Evolutionary conservation across 2,888 invertebrate genomes (phyloP).

Genomic region (Plebejus anna): DNA sequence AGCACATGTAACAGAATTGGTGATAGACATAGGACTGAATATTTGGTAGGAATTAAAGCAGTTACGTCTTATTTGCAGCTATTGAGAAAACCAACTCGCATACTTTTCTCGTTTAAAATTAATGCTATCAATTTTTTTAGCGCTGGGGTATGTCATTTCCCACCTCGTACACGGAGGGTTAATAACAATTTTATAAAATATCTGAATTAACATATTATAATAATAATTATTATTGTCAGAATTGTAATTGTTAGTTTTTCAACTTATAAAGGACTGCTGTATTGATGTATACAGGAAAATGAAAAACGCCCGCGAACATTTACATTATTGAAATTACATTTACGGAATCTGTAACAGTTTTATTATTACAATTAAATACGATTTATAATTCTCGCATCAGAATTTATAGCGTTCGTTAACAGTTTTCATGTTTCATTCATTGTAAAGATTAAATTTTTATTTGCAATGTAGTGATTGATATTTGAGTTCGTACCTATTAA

Average conservation of each 20-base stretch:
- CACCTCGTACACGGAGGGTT: too few relatives aligned
- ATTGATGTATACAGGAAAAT: neutral
- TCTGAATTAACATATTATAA: too few relatives aligned
- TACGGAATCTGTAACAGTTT: constrained; percentile 2
- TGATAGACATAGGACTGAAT: too few relatives aligned
- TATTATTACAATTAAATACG: constrained; percentile 18
- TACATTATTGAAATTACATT: constrained; percentile 20
- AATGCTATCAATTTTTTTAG: too few relatives aligned
- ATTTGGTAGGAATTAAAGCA: too few relatives aligned
- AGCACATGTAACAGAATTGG: too few relatives aligned
- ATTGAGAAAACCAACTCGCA: too few relatives aligned
- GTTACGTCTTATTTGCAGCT: too few relatives aligned
- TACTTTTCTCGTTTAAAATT: too few relatives aligned
- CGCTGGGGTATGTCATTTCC: too few relatives aligned
- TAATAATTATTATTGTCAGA: too few relatives aligned
- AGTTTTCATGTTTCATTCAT: constrained; percentile 16
- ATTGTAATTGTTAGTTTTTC: neutral
- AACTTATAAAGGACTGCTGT: neutral
- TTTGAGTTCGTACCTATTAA: neutral
- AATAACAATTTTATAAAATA: neutral
- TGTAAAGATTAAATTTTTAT: constrained; percentile 1
- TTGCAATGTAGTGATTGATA: constrained; percentile 10
- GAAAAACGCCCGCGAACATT: neutral
- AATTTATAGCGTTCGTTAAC: constrained; percentile 17
- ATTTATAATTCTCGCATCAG: neutral